Conservation (phyloP, 2,113 vertebrate species). For the Misgurnus mizolepis region DNA sequence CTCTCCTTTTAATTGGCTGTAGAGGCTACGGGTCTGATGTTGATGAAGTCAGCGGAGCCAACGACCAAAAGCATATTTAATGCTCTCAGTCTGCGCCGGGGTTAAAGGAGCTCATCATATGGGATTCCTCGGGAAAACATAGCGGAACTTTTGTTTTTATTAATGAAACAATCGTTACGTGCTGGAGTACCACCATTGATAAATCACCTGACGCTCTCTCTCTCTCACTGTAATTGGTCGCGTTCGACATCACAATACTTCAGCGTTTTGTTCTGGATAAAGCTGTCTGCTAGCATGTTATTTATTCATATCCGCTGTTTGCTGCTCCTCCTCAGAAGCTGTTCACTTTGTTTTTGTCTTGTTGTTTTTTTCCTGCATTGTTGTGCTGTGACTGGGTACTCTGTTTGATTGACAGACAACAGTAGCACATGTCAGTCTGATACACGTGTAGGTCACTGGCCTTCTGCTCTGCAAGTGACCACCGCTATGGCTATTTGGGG, state of each 20-base stretch:
- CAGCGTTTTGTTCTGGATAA: conserved; percentile 35
- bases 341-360: conserved; percentile 2
- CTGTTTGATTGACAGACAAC: conserved; percentile 3
- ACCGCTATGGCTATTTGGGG: background rate
- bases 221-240: conserved; percentile 31
- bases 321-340: conserved; percentile 15
- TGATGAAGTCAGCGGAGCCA: conserved; percentile 39
- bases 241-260: conserved; percentile 21
- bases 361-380: background rate
- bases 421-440: conserved; percentile 19
- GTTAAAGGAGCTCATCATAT: conserved; percentile 8
- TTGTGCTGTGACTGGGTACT: background rate
- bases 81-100: conserved; percentile 19
- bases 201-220: conserved; percentile 15
- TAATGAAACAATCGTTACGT: conserved; percentile 30
- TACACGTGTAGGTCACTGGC: background rate
- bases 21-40: conserved; percentile 23
- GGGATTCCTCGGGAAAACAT: background rate
- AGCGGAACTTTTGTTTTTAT: conserved; percentile 28
- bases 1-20: conserved; percentile 45
- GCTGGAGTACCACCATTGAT: conserved; percentile 20
- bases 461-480: conserved; percentile 7
- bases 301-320: conserved; percentile 26
- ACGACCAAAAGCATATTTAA: conserved; percentile 36
- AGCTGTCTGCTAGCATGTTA: conserved; percentile 9